These are phyloP conservation scores for Ctenoplectra terminalis DNA, from an alignment of 1,140 invertebrate genomes.

Conservation along the genomic window DNA sequence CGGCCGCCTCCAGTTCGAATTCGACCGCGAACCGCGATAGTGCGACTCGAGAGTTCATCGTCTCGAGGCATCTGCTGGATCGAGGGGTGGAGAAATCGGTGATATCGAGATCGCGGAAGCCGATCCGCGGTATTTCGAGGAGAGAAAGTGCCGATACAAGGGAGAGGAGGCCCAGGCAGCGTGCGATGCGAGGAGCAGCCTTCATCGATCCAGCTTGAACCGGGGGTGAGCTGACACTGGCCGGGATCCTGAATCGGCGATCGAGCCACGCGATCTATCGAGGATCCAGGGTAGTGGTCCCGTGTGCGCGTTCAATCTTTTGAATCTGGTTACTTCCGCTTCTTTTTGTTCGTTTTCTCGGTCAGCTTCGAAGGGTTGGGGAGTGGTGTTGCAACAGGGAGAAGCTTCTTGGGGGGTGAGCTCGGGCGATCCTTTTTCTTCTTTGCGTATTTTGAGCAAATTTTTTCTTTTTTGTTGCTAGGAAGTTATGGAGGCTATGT, in stretches of 20 bases:
- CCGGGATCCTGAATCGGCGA: slow-evolving; percentile 21
- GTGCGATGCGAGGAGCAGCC: slow-evolving; percentile 30
- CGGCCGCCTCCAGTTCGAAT: slow-evolving; percentile 31
- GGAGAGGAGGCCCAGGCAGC: slow-evolving; percentile 27
- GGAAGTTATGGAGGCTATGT: background rate
- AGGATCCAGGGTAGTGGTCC: background rate
- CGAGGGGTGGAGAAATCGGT: background rate
- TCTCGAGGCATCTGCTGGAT: background rate
- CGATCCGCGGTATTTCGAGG: background rate
- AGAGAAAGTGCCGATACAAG: background rate
- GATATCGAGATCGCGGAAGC: background rate
- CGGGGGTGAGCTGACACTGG: slow-evolving; percentile 26
- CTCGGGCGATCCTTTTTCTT: background rate
- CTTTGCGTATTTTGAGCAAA: too few species aligned
- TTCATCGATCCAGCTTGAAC: slow-evolving; percentile 46
- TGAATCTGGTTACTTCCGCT: background rate
- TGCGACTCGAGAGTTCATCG: slow-evolving; percentile 1
- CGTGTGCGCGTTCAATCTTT: slow-evolving; percentile 5
- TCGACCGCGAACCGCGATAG: slow-evolving; percentile 35
- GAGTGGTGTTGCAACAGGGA: background rate
- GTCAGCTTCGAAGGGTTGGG: background rate
- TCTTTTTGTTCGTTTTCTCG: background rate
- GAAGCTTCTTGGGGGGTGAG: background rate
- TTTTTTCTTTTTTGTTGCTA: too few species aligned
- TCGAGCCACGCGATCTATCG: slow-evolving; percentile 16